Evolutionary conservation across 2,797 vertebrate genomes (phyloP), one percentile per base, ranked within the genome.

Genomic region (Muscicapa comitata): DNA sequence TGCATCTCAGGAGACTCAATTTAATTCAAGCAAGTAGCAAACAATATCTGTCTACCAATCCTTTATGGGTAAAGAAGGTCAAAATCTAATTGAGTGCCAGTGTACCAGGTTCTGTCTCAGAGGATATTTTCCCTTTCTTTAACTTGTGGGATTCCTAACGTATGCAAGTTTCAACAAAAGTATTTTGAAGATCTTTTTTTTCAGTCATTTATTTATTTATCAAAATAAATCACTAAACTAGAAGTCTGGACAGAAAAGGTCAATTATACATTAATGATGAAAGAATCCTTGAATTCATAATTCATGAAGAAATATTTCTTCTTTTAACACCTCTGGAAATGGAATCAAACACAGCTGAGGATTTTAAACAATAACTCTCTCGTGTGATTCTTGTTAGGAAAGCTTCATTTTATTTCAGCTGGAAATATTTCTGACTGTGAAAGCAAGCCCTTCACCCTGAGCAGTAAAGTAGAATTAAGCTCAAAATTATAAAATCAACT

Each of bases 51-150:
- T 91, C 55, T 93, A 54, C 55, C 75, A 86, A 66, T 86, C 50
- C 63, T 91, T 97, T 92, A 86, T 90, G 57, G 83, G 61, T 92
- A 76, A 95, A 91, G 94, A 95, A 97, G 95, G 94, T 96, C 61
- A 96, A 95, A 94, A 89, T 94, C 85, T 96, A 97, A 95, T 94
- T 95, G 93, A 92, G 53, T 93, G 77, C 54, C 57, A 19, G 29
- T 59, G 31, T 89, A 71, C n/a, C 23, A 24, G 62, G 25, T 61
- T 94, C 86, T 81, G 43, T 94, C 78, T 65, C 77, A 57, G 73
- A 92, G 58, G 45, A 71, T 76, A 61, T 76, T 90, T 94, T 90
- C 40, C 45, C 17, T 72, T 58, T 90, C 57, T 86, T 87, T 90
- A 55, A 92, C 42, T 67, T 81, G 15, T 9, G 43, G 5, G 42